Evolutionary conservation across 2,888 invertebrate species (phyloP).

Genomic region (Ormia ochracea): DNA sequence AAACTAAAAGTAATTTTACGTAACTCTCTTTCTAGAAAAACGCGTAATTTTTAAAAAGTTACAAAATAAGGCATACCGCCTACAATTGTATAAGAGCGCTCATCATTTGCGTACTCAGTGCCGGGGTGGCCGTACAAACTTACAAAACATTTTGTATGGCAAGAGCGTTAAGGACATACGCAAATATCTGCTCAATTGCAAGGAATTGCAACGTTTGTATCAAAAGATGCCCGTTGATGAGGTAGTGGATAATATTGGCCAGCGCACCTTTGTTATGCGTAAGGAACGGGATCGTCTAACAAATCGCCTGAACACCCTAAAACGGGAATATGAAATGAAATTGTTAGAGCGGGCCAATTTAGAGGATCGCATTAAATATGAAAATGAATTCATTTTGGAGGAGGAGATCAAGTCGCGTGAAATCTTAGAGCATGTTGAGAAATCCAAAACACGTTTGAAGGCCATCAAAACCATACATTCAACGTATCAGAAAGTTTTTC

Average conservation of each 20-base stretch:
- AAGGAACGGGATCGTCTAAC: conserved; percentile 74
- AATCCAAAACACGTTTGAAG: conserved; percentile 73
- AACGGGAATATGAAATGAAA: conserved; percentile 67
- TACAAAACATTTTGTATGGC: conserved; percentile 70
- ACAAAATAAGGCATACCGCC: conserved; percentile 69
- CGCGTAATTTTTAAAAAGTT: conserved; percentile 68
- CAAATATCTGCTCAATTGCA: conserved; percentile 72
- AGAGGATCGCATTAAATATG: conserved; percentile 73
- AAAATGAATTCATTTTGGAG: conserved; percentile 70
- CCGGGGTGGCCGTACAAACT: conserved; percentile 70
- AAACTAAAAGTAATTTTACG: neutral
- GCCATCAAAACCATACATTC: conserved; percentile 73
- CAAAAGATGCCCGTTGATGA: conserved; percentile 73
- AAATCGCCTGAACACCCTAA: conserved; percentile 68
- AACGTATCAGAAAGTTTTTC: conserved; percentile 73
- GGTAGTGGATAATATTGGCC: conserved; percentile 75
- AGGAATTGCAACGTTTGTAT: conserved; percentile 73
- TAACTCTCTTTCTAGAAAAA: conserved; percentile 69
- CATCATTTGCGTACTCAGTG: conserved; percentile 70
- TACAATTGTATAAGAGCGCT: conserved; percentile 40
- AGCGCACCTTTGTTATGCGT: conserved; percentile 74
- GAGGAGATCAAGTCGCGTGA: conserved; percentile 71
- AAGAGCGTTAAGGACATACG: conserved; percentile 70
- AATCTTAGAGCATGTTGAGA: conserved; percentile 72
- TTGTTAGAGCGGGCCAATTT: conserved; percentile 70